Evolutionary conservation across 1,140 invertebrate species (phyloP), one percentile per base, ranked within the genome.

Genomic region (Lepidostoma basale): DNA sequence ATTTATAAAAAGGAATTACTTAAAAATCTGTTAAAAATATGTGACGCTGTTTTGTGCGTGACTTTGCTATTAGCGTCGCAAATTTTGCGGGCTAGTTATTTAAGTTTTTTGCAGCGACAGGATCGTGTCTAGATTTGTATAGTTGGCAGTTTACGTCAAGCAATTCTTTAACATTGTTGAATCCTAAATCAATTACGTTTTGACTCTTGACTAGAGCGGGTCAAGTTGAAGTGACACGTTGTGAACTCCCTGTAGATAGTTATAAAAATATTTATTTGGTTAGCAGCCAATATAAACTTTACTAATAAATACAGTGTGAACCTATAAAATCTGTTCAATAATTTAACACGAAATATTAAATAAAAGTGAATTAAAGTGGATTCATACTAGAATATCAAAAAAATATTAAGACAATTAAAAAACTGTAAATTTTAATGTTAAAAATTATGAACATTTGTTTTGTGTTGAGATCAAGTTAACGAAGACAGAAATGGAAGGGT

Each of bases 151-250:
- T 28, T 23, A 39, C 54, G 54, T 59, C 54, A 59, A 44, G 28
- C 58, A 42, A 65, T 71, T 71, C 69, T 71, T 71, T 67, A 71
- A 71, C 65, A 67, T 68, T 67, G 64, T 71, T 63, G 69, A 67
- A 71, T 71, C 62, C 65, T 49, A 67, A 67, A 68, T 71, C 69
- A 71, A 68, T 71, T 68, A 68, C 64, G 60, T 54, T 63, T 64
- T 68, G 69, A 64, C 64, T 63, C 52, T 45, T 54, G 65, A 59
- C n/a, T n/a, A n/a, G n/a, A n/a, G n/a, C n/a, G n/a, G n/a, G n/a
- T n/a, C n/a, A n/a, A n/a, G n/a, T n/a, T n/a, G n/a, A n/a, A n/a
- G n/a, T n/a, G n/a, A n/a, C n/a, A n/a, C n/a, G n/a, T n/a, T n/a
- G n/a, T n/a, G n/a, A n/a, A n/a, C n/a, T n/a, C n/a, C n/a, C n/a